Evolutionary conservation across 2,888 invertebrate genomes (phyloP).

Genomic region (Epicampocera succincta): DNA sequence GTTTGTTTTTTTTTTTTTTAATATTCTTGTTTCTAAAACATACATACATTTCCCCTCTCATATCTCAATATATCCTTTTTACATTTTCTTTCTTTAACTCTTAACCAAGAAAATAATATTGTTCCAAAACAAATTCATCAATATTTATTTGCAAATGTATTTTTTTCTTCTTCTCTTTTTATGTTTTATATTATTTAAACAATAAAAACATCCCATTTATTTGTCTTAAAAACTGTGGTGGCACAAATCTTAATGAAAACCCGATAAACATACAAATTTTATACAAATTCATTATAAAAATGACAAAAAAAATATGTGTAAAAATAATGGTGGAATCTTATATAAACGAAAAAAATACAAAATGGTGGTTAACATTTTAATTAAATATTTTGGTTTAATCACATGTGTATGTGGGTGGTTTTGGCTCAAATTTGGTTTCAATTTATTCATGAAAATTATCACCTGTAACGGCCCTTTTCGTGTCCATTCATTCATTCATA

Average conservation of each 20-base stretch:
- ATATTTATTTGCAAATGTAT: slow-evolving; percentile 79
- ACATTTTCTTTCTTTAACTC: neutral
- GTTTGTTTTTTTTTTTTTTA: slow-evolving; percentile 10
- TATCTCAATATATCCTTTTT: slow-evolving; percentile 38
- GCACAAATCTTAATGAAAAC: slow-evolving; percentile 75
- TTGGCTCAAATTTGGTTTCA: slow-evolving; percentile 33
- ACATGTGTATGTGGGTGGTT: slow-evolving; percentile 33
- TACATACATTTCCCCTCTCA: slow-evolving; percentile 42
- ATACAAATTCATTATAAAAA: slow-evolving; percentile 29
- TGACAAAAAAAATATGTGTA: slow-evolving; percentile 52
- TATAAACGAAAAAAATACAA: slow-evolving; percentile 24
- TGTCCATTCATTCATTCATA: slow-evolving; percentile 18
- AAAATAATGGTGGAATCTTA: slow-evolving; percentile 67
- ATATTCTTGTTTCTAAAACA: slow-evolving; percentile 14
- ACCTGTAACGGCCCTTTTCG: neutral
- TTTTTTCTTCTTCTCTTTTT: slow-evolving; percentile 78
- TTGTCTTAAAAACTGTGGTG: slow-evolving; percentile 75
- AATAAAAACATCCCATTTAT: slow-evolving; percentile 70
- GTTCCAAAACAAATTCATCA: slow-evolving; percentile 64
- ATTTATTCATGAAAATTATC: slow-evolving; percentile 32
- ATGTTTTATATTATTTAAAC: slow-evolving; percentile 74
- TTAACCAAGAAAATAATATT: slow-evolving; percentile 49
- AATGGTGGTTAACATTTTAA: slow-evolving; percentile 50
- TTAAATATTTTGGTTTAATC: slow-evolving; percentile 4
- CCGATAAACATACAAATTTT: slow-evolving; percentile 52